Base-by-base conservation (phyloP, 1,140 invertebrate species). In the Calliopsis andreniformis region DNA sequence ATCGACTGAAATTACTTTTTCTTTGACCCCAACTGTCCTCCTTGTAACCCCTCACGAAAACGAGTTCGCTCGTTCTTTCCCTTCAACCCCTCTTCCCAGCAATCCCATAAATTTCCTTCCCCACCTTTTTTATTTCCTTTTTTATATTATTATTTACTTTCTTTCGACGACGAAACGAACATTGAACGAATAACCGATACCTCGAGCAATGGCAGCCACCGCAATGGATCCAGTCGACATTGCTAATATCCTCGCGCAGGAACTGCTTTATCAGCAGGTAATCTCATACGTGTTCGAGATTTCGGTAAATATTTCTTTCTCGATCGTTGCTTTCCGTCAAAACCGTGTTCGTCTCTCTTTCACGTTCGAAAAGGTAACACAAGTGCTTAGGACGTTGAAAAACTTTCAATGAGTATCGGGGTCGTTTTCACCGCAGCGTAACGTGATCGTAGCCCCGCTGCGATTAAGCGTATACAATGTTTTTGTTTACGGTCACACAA, bases 181-280 rank as follows among this genome's bases (percentile, higher is more conserved):
- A 78, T 45, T 77, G 51, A 87, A 86, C 80, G 80, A 87, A 82
- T 71, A 84, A 85, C 70, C 73, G 82, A 79, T 79, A 62, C 49
- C n/a, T 77, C 73, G 68, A 88, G 62, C 63, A 69, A 91, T 91
- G 91, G 84, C 90, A 59, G 63, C 87, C 73, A 86, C 86, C 71
- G 72, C 84, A 90, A 95, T 96, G 92, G 95, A 96, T 93, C 94
- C 95, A 83, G 94, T 94, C 92, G 96, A 96, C 92, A 95, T 96
- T 89, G 95, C 95, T 73, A 96, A 94, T 91, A 95, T 96, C 90
- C 93, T 96, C 82, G 95, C 95, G 84, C 96, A 95, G 90, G 96
- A 96, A 93, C 93, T 96, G 90, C 95, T 95, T 91, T 95, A 94
- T 92, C 95, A 96, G 86, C 94, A 94, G 95, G 95, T 95, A 95